Percentiles rank a stretch among this genome's conserved stretches.
Evolutionary conservation across 2,113 vertebrate genomes (phyloP).

Genomic region (Odocoileus virginianus): DNA sequence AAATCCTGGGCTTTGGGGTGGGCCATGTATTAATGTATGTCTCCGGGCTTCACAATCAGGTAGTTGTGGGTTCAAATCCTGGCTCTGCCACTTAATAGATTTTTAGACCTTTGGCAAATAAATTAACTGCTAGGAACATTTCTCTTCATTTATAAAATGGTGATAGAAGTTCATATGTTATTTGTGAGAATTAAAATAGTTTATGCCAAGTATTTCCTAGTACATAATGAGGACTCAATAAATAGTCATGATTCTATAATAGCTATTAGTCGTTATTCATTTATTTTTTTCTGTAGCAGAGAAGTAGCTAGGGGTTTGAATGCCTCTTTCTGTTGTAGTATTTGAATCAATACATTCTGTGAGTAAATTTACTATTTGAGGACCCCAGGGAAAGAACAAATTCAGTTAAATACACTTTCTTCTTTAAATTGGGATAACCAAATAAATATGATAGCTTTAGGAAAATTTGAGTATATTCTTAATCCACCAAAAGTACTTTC

Average conservation of each 20-base stretch:
- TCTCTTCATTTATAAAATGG: conserved; percentile 11
- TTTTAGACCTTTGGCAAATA: conserved; percentile 32
- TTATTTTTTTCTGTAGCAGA: neutral
- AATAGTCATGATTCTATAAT: neutral
- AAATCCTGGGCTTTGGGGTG: neutral
- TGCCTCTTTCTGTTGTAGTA: neutral
- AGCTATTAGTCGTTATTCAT: neutral
- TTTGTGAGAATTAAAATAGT: neutral
- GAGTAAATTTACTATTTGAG: conserved; percentile 3
- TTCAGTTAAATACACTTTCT: conserved; percentile 5
- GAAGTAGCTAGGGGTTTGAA: neutral
- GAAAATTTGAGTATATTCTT: neutral
- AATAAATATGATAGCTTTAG: conserved; percentile 6
- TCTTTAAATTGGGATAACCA: conserved; percentile 12
- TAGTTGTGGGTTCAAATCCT: neutral
- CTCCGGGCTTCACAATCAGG: neutral
- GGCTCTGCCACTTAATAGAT: neutral
- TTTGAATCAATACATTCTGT: neutral
- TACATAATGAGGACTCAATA: neutral
- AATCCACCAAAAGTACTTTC: neutral
- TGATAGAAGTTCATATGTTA: neutral
- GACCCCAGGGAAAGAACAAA: neutral
- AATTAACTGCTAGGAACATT: neutral
- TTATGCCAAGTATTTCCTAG: neutral
- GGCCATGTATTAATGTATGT: neutral